phyloP scores from a whole-genome alignment of 2,888 invertebrate genomes.

The Caenorhabditis auriculariae region DNA sequence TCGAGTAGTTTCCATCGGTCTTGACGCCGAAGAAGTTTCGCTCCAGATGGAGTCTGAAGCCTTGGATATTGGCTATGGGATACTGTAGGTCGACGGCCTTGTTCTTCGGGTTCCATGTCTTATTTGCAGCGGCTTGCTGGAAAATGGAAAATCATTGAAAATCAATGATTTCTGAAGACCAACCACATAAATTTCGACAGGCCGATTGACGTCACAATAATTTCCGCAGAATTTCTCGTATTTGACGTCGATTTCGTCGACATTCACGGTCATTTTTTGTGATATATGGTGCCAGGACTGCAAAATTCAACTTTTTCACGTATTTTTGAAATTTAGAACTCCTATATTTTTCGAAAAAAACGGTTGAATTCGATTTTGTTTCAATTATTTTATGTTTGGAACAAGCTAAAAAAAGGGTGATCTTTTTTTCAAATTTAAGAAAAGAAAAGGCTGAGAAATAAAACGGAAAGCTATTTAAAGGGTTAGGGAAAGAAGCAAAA shows the following conservation, averaged over 20 bases:
- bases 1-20: constrained; percentile 2
- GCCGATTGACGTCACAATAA: constrained; percentile 53
- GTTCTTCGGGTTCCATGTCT: constrained; percentile 4
- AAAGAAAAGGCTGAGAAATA: too few relatives aligned
- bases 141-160: constrained; percentile 6
- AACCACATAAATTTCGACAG: constrained; percentile 12
- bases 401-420: background rate
- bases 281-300: constrained; percentile 27
- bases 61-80: constrained; percentile 50
- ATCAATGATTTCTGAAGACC: constrained; percentile 8
- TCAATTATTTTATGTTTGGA: too few relatives aligned
- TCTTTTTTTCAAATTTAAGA: too few relatives aligned
- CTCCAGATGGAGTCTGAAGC: constrained; percentile 54
- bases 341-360: too few relatives aligned
- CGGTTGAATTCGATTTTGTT: too few relatives aligned
- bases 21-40: constrained; percentile 56
- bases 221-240: constrained; percentile 56
- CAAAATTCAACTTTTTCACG: background rate
- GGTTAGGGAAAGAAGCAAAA: too few relatives aligned
- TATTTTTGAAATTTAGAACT: too few relatives aligned
- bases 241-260: constrained; percentile 19
- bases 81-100: constrained; percentile 37
- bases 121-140: background rate
- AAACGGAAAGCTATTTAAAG: too few relatives aligned
- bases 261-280: constrained; percentile 38